Conservation (phyloP, 2,797 vertebrate species). For the Amazona finschi region DNA sequence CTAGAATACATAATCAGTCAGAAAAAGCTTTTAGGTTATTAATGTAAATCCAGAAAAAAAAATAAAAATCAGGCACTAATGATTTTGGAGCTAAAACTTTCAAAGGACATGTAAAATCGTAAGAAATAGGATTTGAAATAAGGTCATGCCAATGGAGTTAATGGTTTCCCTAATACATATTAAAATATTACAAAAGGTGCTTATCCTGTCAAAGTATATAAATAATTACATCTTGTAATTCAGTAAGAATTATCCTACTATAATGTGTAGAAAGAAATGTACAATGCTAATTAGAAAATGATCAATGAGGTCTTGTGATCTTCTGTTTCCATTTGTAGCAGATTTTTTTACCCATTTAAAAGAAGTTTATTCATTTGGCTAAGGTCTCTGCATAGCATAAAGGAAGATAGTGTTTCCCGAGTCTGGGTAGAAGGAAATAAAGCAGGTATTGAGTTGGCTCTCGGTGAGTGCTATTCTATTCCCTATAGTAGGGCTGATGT, state of each 20-base stretch:
- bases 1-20: neutral
- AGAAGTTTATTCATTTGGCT: neutral
- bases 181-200: neutral
- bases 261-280: neutral
- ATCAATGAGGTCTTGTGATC: neutral
- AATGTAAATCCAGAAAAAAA: neutral
- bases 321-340: neutral
- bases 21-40: neutral
- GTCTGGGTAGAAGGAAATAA: constrained; percentile 3
- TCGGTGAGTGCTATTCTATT: neutral
- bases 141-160: neutral
- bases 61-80: neutral
- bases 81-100: neutral
- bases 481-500: neutral
- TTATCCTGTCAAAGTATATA: neutral
- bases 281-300: neutral
- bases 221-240: neutral
- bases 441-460: neutral
- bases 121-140: neutral
- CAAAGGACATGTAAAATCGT: neutral
- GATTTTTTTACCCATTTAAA: neutral
- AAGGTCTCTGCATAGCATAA: neutral
- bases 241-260: neutral
- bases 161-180: neutral
- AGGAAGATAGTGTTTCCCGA: neutral